Percentiles rank a stretch among this genome's conserved stretches.
phyloP scores from a whole-genome alignment of 2,888 invertebrate species.

The Unio pictorum region DNA sequence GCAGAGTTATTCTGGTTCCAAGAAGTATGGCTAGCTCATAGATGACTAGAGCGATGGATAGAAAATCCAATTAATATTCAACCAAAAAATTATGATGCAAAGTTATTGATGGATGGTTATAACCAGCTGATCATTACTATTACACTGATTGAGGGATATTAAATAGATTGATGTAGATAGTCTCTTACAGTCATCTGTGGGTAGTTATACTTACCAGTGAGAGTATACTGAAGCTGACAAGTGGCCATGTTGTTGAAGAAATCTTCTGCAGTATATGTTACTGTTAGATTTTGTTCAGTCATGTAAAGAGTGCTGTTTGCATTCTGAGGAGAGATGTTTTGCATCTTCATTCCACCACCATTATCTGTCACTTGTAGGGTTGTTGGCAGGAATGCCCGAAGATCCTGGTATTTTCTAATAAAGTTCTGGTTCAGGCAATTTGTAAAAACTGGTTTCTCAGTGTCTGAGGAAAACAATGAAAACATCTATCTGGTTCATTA shows the following conservation, averaged over 20 bases:
- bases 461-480: conserved; percentile 32
- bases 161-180: too few relatives aligned
- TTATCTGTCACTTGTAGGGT: conserved; percentile 35
- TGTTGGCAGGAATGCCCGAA: conserved; percentile 10
- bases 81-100: too few relatives aligned
- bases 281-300: conserved; percentile 72
- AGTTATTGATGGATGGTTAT: too few relatives aligned
- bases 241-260: conserved; percentile 97
- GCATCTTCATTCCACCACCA: conserved; percentile 24
- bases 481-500: not conserved
- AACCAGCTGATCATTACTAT: too few relatives aligned
- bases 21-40: too few relatives aligned
- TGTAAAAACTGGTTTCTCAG: conserved; percentile 19
- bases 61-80: too few relatives aligned
- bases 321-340: conserved; percentile 30
- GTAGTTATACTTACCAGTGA: conserved; percentile 31
- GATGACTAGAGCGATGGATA: too few relatives aligned
- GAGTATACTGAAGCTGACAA: conserved; percentile 74
- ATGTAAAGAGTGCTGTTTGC: conserved; percentile 26
- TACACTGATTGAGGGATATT: too few relatives aligned
- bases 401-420: conserved; percentile 6
- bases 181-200: not conserved
- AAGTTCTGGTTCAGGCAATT: conserved; percentile 6
- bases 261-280: conserved; percentile 96
- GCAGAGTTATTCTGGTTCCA: too few relatives aligned